phyloP scores from a whole-genome alignment of 2,888 invertebrate genomes.

The Camponotus fellah region DNA sequence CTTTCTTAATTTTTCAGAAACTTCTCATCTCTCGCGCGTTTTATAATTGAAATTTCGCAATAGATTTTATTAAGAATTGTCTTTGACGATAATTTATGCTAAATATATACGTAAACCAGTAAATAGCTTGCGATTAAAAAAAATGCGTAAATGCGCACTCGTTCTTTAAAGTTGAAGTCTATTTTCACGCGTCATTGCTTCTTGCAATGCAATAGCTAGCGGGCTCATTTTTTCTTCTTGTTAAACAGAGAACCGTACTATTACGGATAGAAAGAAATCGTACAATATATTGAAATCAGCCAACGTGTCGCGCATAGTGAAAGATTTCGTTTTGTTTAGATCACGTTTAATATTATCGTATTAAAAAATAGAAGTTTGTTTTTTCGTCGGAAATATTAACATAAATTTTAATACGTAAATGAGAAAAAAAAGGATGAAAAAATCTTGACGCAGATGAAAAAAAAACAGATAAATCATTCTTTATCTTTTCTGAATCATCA shows the following conservation, averaged over 20 bases:
- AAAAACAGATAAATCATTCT: neutral
- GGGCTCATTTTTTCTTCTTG: neutral
- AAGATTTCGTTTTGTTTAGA: neutral
- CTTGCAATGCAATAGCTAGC: neutral
- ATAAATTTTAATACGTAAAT: neutral
- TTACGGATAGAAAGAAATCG: neutral
- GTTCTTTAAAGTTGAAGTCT: neutral
- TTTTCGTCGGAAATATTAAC: conserved; percentile 18
- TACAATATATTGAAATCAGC: neutral
- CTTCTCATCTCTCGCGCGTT: too few species aligned
- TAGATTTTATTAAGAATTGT: neutral
- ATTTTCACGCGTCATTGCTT: conserved; percentile 3
- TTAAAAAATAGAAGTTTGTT: neutral
- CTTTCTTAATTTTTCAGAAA: too few species aligned
- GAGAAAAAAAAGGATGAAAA: neutral
- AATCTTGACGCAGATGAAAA: neutral
- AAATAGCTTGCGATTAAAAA: neutral
- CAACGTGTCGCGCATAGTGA: neutral
- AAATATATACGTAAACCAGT: neutral
- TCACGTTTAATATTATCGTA: conserved; percentile 6
- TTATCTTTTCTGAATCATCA: neutral
- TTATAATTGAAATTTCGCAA: neutral
- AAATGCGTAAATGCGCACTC: conserved; percentile 11
- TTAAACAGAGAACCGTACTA: neutral
- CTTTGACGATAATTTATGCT: conserved; percentile 50